A percentile compares a stretch with the other conserved stretches of the same genome.
These are phyloP conservation scores for Vanacampus margaritifer DNA, from an alignment of 2,113 vertebrate species.

Conservation along the genomic window DNA sequence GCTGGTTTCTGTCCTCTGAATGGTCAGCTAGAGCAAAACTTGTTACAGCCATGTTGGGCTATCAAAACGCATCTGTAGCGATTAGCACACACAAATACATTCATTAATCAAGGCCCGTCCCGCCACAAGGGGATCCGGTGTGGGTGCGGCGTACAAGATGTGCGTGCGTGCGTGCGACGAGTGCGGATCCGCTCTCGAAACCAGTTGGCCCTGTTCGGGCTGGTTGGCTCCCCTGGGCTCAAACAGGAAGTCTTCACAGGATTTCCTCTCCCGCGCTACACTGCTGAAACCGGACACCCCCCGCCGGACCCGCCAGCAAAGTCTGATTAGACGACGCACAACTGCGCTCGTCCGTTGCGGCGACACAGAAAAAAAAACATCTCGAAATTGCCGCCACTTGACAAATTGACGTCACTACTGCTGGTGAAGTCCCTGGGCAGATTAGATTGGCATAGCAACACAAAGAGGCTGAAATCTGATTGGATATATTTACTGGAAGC, in stretches of 20 bases:
- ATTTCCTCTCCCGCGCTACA: constrained; percentile 69
- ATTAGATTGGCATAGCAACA: too few relatives aligned
- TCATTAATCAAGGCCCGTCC: not conserved
- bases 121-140: constrained; percentile 25
- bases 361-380: constrained; percentile 10
- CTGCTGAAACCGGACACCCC: constrained; percentile 70
- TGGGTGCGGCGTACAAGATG: not conserved
- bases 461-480: too few relatives aligned
- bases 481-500: too few relatives aligned
- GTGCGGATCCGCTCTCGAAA: constrained; percentile 65
- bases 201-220: constrained; percentile 70
- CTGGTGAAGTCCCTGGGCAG: too few relatives aligned
- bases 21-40: not conserved
- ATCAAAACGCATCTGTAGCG: not conserved
- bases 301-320: constrained; percentile 48
- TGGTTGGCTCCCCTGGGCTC: constrained; percentile 65
- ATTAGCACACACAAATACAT: too few relatives aligned
- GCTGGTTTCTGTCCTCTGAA: too few relatives aligned
- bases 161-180: constrained; percentile 42
- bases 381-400: not conserved
- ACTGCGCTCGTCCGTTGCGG: constrained; percentile 24
- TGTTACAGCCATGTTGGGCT: not conserved
- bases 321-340: constrained; percentile 41
- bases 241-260: constrained; percentile 76
- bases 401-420: too few relatives aligned